These are phyloP conservation scores for Callimorpha dominula DNA, from an alignment of 2,888 invertebrate species.

Conservation along the genomic window DNA sequence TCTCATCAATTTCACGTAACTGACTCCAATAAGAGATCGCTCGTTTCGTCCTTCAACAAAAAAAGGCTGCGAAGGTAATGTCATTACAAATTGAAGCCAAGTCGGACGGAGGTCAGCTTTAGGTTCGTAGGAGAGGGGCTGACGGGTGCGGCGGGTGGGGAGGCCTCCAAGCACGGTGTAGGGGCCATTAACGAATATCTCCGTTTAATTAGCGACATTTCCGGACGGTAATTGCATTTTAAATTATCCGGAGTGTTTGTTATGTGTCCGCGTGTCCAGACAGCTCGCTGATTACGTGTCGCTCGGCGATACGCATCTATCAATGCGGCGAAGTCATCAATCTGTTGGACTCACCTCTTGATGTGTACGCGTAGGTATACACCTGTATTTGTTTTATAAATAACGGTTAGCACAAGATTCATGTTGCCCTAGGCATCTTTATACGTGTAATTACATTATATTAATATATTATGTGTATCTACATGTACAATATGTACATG, in stretches of 20 bases:
- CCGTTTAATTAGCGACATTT: conserved; percentile 74
- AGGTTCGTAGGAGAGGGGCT: conserved; percentile 13
- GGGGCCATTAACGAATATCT: conserved; percentile 67
- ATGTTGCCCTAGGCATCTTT: no score
- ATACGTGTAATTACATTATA: no score
- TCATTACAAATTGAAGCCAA: conserved; percentile 55
- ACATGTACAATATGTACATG: no score
- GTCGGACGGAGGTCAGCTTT: conserved; percentile 41
- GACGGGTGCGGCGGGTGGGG: conserved; percentile 21
- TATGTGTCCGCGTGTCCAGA: conserved; percentile 23
- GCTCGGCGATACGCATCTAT: conserved; percentile 12
- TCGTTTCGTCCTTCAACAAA: conserved; percentile 46
- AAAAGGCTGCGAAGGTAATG: conserved; percentile 51
- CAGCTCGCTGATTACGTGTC: conserved; percentile 17
- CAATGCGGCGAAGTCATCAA: conserved; percentile 32
- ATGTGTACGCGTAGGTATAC: neutral
- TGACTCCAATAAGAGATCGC: conserved; percentile 48
- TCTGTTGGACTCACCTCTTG: conserved; percentile 16
- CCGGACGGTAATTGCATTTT: conserved; percentile 74
- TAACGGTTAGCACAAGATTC: no score
- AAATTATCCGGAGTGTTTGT: conserved; percentile 62
- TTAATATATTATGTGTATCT: no score
- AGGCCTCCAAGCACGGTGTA: conserved; percentile 4
- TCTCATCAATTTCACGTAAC: conserved; percentile 47
- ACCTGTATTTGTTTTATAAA: neutral